Conservation (phyloP, 2,888 invertebrate genomes). For the Papilio demoleus region DNA sequence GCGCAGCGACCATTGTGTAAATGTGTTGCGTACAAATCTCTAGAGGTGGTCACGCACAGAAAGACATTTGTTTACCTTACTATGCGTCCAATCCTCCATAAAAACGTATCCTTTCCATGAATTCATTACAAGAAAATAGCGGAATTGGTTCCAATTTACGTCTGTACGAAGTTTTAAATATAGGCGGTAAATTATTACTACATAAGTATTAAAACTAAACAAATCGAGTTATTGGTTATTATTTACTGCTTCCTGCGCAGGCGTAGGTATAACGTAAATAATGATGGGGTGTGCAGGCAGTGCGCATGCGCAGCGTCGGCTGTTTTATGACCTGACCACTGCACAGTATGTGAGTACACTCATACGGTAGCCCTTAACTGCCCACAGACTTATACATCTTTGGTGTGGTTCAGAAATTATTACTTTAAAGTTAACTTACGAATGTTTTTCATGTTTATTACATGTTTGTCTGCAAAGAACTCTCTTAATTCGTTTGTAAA, state of each 20-base stretch:
- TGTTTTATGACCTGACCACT: slow-evolving; percentile 6
- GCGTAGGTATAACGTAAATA: not conserved
- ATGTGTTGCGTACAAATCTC: too few relatives aligned
- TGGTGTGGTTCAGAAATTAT: not conserved
- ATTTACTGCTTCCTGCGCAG: not conserved
- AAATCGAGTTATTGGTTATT: not conserved
- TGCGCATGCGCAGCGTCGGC: not conserved
- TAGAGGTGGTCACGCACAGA: too few relatives aligned
- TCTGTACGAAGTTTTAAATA: too few relatives aligned
- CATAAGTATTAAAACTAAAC: too few relatives aligned
- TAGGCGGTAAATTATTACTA: too few relatives aligned
- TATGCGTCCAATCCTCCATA: too few relatives aligned
- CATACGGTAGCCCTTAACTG: not conserved
- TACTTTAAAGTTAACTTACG: not conserved
- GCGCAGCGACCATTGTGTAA: too few relatives aligned
- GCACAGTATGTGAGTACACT: not conserved
- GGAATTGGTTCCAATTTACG: too few relatives aligned
- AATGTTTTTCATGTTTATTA: not conserved
- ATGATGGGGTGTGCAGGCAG: not conserved
- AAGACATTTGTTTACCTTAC: too few relatives aligned
- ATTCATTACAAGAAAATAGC: too few relatives aligned
- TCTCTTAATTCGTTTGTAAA: too few relatives aligned
- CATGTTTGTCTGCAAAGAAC: not conserved
- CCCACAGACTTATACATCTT: not conserved
- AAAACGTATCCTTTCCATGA: too few relatives aligned